Conservation (phyloP, 2,113 vertebrate species). For the Anoplopoma fimbria region DNA sequence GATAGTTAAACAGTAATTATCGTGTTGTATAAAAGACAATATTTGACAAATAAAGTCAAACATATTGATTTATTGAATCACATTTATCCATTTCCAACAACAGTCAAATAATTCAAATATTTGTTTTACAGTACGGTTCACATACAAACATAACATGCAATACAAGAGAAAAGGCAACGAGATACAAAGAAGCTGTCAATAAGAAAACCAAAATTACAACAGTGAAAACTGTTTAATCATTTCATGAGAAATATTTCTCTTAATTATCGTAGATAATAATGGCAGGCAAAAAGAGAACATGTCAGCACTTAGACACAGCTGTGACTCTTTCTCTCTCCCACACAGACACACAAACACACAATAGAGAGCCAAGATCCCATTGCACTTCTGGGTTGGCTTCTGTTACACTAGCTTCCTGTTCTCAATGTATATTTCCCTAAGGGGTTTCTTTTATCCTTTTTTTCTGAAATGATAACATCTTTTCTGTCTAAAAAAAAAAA, state of each 20-base stretch:
- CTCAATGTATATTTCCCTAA: background rate
- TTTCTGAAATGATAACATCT: background rate
- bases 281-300: constrained; percentile 40
- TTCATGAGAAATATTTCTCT: constrained; percentile 14
- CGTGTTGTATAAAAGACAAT: background rate
- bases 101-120: background rate
- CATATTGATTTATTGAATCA: constrained; percentile 67
- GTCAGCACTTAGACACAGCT: constrained; percentile 9
- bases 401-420: constrained; percentile 18
- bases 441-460: background rate
- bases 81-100: constrained; percentile 37
- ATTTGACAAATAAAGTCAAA: constrained; percentile 46
- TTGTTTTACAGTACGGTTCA: constrained; percentile 47
- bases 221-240: constrained; percentile 31
- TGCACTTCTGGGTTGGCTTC: constrained; percentile 6
- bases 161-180: constrained; percentile 58
- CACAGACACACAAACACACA: background rate
- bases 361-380: background rate
- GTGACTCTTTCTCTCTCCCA: background rate
- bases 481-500: background rate
- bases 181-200: constrained; percentile 37
- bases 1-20: background rate
- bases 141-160: constrained; percentile 61
- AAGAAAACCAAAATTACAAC: constrained; percentile 41
- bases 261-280: constrained; percentile 20